Evolutionary conservation across 2,113 vertebrate species (phyloP), one percentile per base, ranked within the genome.

Genomic region (Acanthisitta chloris): DNA sequence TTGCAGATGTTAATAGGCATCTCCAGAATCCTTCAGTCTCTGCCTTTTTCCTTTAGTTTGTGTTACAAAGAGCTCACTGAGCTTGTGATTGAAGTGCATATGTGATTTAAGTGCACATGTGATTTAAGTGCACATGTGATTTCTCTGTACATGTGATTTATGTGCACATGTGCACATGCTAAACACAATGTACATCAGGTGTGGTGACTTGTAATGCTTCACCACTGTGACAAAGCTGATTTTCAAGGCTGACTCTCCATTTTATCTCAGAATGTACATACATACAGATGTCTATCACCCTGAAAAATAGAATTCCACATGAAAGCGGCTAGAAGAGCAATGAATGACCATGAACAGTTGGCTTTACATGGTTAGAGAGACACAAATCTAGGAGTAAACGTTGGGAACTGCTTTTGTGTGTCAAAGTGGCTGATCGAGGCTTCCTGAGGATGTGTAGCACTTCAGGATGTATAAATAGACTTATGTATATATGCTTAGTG

Each of bases 211-310:
- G 26, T 5, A 13, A 36, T 31, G 33, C 52, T 55, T 9, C 69
- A 17, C 28, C 55, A 3, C 33, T 31, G 10, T 25, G 17, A 3
- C 1, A 42, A 72, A 84, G 8, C 25, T 67, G 43, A 42, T 79
- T 78, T 73, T 31, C 36, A 42, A 70, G 65, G 43, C 26, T 40
- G 8, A 3, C 3, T 51, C 43, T 38, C 29, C 29, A 3, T 4
- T 29, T 10, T 1, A 12, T 9, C 26, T 36, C 34, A 43, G 49
- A 23, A 13, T 3, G 10, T 10, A 21, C 19, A 2, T 17, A 43
- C 8, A 7, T 1, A 11, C 4, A 45, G 25, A 10, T 18, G 24
- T 8, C 2, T 2, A 2, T 8, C 16, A 2, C 9, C 0, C 6
- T 9, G 28, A 34, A 81, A 85, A 90, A 36, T 3, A 21, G 38